Evolutionary conservation across 2,888 invertebrate genomes (phyloP).

Genomic region (Marasmarcha lunaedactyla): DNA sequence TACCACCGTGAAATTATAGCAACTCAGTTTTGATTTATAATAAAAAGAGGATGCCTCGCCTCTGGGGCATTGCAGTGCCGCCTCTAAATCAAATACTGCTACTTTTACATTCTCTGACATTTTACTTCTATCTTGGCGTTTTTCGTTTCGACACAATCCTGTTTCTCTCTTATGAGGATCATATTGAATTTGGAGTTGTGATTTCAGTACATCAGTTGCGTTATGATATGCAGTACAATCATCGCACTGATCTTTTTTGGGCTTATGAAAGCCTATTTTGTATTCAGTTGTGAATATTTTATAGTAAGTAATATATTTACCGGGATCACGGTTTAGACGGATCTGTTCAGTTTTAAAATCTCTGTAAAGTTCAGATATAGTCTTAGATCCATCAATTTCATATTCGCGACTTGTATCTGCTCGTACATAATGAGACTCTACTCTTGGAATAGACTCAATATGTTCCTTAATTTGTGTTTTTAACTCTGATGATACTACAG

Average conservation of each 20-base stretch:
- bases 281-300: conserved; percentile 12
- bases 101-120: background rate
- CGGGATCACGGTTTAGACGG: conserved; percentile 4
- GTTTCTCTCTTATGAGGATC: conserved; percentile 5
- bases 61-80: conserved; percentile 9
- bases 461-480: conserved; percentile 12
- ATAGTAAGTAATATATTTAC: conserved; percentile 9
- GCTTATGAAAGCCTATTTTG: conserved; percentile 10
- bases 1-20: conserved; percentile 9
- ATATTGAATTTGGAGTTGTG: background rate
- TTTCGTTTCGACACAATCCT: conserved; percentile 4
- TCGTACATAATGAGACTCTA: conserved; percentile 16
- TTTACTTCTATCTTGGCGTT: conserved; percentile 2
- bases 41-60: conserved; percentile 10
- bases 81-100: conserved; percentile 8
- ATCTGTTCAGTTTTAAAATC: conserved; percentile 10
- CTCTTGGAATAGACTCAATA: conserved; percentile 16
- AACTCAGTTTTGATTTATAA: conserved; percentile 9
- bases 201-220: conserved; percentile 4
- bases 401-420: conserved; percentile 15
- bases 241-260: conserved; percentile 15
- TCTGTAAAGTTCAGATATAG: conserved; percentile 12
- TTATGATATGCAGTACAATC: conserved; percentile 6
- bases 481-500: conserved; percentile 11
- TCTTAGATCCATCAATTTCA: conserved; percentile 14